A percentile compares a stretch with the other conserved stretches of the same genome.
phyloP scores from a whole-genome alignment of 2,888 invertebrate species.

The Eumerus sabulonum region DNA sequence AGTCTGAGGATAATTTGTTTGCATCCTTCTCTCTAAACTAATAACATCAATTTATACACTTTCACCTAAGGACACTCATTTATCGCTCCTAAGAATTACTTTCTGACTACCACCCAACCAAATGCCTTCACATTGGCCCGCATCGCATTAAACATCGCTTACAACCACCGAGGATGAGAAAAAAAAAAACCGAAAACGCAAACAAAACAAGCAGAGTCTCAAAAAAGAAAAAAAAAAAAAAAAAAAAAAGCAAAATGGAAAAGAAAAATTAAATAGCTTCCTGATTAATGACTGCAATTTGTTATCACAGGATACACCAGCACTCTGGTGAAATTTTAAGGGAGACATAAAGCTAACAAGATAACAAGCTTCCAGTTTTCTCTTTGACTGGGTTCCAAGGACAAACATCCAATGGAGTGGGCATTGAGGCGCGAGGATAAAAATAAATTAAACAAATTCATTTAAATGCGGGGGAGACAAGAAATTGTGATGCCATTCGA shows the following conservation, averaged over 20 bases:
- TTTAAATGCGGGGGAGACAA: too few relatives aligned
- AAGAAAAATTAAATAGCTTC: conserved; percentile 56
- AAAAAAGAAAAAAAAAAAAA: conserved; percentile 14
- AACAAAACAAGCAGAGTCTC: background rate
- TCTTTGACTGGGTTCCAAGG: too few relatives aligned
- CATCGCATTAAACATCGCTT: too few relatives aligned
- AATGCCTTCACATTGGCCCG: too few relatives aligned
- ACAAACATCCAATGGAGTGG: too few relatives aligned
- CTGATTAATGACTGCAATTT: conserved; percentile 68
- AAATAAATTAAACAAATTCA: too few relatives aligned
- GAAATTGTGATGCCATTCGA: too few relatives aligned
- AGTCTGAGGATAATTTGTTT: conserved; percentile 38
- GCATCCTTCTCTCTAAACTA: conserved; percentile 41
- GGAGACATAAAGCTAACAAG: background rate
- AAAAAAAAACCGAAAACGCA: background rate
- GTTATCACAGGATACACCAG: conserved; percentile 48
- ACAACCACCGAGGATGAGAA: too few relatives aligned
- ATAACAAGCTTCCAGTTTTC: too few relatives aligned
- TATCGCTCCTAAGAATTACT: conserved; percentile 42
- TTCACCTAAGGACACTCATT: conserved; percentile 46
- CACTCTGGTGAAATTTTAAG: background rate
- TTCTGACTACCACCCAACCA: background rate
- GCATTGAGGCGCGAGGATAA: too few relatives aligned
- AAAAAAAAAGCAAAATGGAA: too few relatives aligned
- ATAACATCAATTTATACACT: conserved; percentile 58